Evolutionary conservation across 2,113 vertebrate genomes (phyloP).

Genomic region (Zingel zingel): DNA sequence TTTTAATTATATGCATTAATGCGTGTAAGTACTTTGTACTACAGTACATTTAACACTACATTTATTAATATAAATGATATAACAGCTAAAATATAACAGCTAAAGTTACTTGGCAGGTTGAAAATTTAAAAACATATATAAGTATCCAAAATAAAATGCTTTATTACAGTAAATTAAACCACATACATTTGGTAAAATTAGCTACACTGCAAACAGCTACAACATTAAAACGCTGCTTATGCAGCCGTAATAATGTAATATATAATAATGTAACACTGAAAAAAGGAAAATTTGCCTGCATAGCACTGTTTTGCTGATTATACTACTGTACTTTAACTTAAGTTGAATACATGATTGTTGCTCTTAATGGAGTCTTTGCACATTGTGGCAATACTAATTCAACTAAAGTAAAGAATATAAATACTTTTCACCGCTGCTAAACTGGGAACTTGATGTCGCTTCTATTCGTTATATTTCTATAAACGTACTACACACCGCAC

Average conservation of each 20-base stretch:
- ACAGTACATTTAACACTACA: not conserved
- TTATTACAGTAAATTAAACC: not conserved
- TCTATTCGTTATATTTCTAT: constrained; percentile 49
- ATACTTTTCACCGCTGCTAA: not conserved
- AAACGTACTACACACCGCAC: constrained; percentile 49
- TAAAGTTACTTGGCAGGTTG: not conserved
- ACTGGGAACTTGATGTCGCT: not conserved
- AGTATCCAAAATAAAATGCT: not conserved
- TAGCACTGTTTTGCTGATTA: not conserved
- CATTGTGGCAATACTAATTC: not conserved
- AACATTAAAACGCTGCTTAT: not conserved
- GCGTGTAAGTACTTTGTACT: not conserved
- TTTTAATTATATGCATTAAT: not conserved
- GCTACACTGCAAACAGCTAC: not conserved
- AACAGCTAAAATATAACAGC: too few relatives aligned
- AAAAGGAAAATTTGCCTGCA: not conserved
- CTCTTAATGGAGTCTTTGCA: too few relatives aligned
- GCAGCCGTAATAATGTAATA: not conserved
- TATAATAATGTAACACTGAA: not conserved
- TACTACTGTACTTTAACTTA: not conserved
- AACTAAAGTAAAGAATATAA: not conserved
- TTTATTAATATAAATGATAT: too few relatives aligned
- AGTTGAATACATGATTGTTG: not conserved
- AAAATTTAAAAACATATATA: not conserved
- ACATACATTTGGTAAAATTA: not conserved